Evolutionary conservation across 2,888 invertebrate genomes (phyloP), one percentile per base, ranked within the genome.

Genomic region (Pyrochroa serraticornis): DNA sequence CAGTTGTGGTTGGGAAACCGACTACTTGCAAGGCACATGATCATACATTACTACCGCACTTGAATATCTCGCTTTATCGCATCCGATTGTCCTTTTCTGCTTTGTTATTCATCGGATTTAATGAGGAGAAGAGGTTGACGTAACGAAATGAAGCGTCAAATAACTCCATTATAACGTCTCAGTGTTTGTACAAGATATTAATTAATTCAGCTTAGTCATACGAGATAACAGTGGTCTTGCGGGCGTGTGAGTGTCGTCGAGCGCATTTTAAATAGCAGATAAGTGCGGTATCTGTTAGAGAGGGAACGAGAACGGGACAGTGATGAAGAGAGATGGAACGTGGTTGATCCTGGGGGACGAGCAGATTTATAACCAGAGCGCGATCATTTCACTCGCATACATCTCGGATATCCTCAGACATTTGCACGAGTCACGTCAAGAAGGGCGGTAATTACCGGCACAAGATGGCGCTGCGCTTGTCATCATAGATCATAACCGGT

Each of bases 271-370:
- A 59, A 57, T 51, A 47, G 50, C 37, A 51, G 54, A 54, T 59
- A 59, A 55, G 47, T 59, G 55, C 38, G 55, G 43, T 51, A 55
- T 59, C 55, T 59, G 36, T 32, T 14, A 36, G 35, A 13, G 65
- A 60, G 62, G 56, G 60, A 64, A 58, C 55, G 66, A 22, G 62
- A 62, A 56, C 58, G 62, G 60, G 75, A 74, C 74, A 68, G 65
- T 75, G 75, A 76, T 74, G 72, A 73, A 76, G 70, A 62, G 75
- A 72, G 76, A 76, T 75, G 71, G 72, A 65, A 74, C 76, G 75
- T 75, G 75, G 71, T 63, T 71, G 75, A 74, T 75, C 73, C 71
- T 66, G 56, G 45, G 65, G 62, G 65, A 63, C 66, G 60, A 57
- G 68, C 69, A 71, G 73, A 75, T 75, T 75, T 75, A 75, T 74